Conservation (phyloP, 1,140 invertebrate genomes). For the Asobara japonica region DNA sequence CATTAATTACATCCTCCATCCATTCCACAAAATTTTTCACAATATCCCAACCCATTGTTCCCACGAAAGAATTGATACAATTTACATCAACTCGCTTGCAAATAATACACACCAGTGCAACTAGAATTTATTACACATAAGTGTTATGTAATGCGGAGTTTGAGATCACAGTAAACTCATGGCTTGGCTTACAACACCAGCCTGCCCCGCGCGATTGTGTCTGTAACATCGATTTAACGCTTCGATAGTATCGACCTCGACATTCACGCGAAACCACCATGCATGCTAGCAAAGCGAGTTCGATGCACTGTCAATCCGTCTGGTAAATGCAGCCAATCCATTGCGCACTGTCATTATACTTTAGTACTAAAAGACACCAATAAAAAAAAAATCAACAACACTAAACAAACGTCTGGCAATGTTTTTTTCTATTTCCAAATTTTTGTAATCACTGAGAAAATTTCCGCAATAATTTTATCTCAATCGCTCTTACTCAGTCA, state of each 20-base stretch:
- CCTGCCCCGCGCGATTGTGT: background rate
- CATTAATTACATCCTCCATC: too few relatives aligned
- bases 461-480: slow-evolving; percentile 10
- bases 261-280: slow-evolving; percentile 35
- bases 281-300: slow-evolving; percentile 20
- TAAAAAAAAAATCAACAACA: too few relatives aligned
- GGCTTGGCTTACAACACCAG: background rate
- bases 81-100: background rate
- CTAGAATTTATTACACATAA: background rate
- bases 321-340: background rate
- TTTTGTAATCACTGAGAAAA: background rate
- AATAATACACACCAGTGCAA: background rate
- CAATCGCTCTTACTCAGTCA: background rate
- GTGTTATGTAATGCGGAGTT: slow-evolving; percentile 11
- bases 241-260: slow-evolving; percentile 42
- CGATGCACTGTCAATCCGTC: slow-evolving; percentile 27
- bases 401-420: too few relatives aligned
- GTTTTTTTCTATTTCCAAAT: too few relatives aligned
- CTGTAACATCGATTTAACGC: slow-evolving; percentile 37
- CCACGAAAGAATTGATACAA: background rate
- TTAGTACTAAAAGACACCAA: too few relatives aligned
- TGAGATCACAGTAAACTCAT: slow-evolving; percentile 9
- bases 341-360: background rate
- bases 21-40: background rate
- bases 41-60: slow-evolving; percentile 10